These are phyloP conservation scores for Drosophila obscura DNA, from an alignment of 1,140 invertebrate species.

Conservation along the genomic window DNA sequence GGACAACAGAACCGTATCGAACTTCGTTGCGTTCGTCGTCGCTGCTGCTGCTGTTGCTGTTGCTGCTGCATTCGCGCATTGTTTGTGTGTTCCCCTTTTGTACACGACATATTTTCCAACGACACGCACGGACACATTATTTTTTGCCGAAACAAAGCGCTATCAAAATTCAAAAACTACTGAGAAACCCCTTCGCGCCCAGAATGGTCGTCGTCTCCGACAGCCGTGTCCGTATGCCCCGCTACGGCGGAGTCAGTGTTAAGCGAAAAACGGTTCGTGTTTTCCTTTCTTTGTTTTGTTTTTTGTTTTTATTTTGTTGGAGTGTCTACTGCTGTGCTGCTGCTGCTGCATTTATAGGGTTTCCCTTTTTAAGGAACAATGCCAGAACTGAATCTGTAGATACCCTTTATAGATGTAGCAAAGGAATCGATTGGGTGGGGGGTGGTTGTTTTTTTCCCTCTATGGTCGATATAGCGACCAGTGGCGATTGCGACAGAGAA, in stretches of 20 bases:
- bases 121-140: constrained; percentile 4
- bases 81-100: constrained; percentile 9
- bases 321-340: no score
- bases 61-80: background rate
- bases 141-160: constrained; percentile 38
- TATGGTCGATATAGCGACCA: no score
- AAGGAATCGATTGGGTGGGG: no score
- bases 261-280: constrained; percentile 75
- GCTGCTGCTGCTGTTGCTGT: no score
- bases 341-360: constrained; percentile 45
- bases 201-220: constrained; percentile 83
- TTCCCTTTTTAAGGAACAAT: constrained; percentile 33
- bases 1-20: constrained; percentile 65
- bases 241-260: constrained; percentile 72
- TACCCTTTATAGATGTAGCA: no score
- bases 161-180: constrained; percentile 73
- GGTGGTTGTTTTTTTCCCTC: no score
- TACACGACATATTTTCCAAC: constrained; percentile 7
- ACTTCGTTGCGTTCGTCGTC: background rate
- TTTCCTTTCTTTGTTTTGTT: background rate
- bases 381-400: no score
- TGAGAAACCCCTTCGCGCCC: constrained; percentile 60
- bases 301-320: constrained; percentile 13
- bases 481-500: no score
- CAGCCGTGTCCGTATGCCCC: constrained; percentile 73